These are phyloP conservation scores for Anhinga anhinga DNA, from an alignment of 2,113 vertebrate species.

Conservation along the genomic window DNA sequence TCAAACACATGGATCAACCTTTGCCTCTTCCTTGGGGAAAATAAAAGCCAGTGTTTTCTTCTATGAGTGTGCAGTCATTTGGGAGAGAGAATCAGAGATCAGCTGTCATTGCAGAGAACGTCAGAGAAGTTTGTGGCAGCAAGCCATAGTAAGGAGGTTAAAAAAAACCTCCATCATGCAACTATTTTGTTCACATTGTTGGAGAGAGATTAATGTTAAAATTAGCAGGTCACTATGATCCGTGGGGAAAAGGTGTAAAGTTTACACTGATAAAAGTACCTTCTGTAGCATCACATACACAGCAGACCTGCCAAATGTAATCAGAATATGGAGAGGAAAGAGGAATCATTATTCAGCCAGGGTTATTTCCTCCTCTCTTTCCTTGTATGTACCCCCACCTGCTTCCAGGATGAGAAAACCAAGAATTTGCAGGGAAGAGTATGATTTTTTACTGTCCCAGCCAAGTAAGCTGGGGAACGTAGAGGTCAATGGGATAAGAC, in stretches of 20 bases:
- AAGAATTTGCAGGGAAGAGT: background rate
- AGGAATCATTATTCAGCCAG: background rate
- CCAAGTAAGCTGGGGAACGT: fast-evolving
- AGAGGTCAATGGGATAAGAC: background rate
- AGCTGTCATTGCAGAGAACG: background rate
- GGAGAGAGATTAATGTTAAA: background rate
- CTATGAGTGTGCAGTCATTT: background rate
- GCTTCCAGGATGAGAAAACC: background rate
- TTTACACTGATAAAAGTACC: background rate
- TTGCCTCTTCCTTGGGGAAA: background rate
- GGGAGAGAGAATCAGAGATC: background rate
- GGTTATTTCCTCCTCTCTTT: background rate
- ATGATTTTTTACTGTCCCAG: background rate
- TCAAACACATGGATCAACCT: background rate
- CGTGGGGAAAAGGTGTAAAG: background rate
- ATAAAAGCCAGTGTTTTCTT: background rate
- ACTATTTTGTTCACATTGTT: background rate
- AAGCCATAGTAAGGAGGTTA: background rate
- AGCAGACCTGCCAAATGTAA: background rate
- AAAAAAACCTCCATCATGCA: background rate
- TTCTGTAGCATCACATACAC: background rate
- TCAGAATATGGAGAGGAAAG: background rate
- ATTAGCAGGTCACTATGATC: background rate
- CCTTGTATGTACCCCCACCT: background rate
- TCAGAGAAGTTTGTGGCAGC: constrained; percentile 3